phyloP scores from a whole-genome alignment of 1,140 invertebrate species.

The Monomorium pharaonis region DNA sequence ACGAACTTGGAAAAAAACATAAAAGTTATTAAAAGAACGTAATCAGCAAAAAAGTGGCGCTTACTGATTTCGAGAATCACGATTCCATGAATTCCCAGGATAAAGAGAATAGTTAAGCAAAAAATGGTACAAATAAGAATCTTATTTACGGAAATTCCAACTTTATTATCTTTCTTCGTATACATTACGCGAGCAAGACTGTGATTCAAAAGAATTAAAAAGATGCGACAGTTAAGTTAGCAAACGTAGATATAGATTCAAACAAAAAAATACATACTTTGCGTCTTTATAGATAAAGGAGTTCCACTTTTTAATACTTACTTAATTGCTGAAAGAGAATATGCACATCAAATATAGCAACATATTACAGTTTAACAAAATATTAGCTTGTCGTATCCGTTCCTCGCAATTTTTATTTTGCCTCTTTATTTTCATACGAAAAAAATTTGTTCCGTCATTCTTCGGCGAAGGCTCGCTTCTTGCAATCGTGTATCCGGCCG shows the following conservation, averaged over 20 bases:
- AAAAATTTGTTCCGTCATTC: not conserved
- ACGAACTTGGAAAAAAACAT: not conserved
- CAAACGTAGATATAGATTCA: not conserved
- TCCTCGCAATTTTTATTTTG: not conserved
- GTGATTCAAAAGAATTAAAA: not conserved
- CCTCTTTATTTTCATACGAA: not conserved
- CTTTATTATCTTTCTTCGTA: not conserved
- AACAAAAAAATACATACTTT: not conserved
- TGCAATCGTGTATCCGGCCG: constrained; percentile 15
- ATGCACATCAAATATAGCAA: not conserved
- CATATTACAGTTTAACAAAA: not conserved
- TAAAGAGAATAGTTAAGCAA: not conserved
- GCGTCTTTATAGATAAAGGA: not conserved
- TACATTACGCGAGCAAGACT: not conserved
- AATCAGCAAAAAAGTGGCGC: not conserved
- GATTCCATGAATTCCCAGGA: not conserved
- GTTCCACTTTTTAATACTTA: not conserved
- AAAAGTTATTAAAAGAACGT: not conserved
- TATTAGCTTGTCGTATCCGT: not conserved
- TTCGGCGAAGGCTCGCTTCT: not conserved
- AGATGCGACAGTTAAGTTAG: not conserved
- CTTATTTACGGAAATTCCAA: not conserved
- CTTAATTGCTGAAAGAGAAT: not conserved
- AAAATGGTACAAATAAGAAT: not conserved
- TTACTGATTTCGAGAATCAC: not conserved